Evolutionary conservation across 2,113 vertebrate species (phyloP).

Genomic region (Dicaeum eximium): DNA sequence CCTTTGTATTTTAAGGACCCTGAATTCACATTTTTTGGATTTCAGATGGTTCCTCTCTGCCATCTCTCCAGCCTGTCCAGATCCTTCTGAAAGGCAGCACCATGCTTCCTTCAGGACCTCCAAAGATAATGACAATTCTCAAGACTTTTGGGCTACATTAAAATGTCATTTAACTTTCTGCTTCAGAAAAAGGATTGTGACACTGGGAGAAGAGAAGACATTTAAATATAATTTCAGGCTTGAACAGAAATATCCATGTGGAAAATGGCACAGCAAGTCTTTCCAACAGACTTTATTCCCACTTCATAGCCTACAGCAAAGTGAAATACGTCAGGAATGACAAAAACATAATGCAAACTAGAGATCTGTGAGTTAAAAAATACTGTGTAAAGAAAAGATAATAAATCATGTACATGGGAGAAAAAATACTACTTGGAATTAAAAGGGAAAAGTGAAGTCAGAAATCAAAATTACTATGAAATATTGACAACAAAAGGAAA

Average conservation of each 20-base stretch:
- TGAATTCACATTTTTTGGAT: neutral
- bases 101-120: neutral
- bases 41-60: neutral
- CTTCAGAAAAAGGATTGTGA: neutral
- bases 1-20: neutral
- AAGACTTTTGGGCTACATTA: neutral
- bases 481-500: neutral
- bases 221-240: neutral
- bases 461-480: neutral
- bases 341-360: neutral
- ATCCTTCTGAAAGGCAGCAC: neutral
- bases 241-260: neutral
- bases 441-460: neutral
- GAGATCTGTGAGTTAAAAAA: neutral
- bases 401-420: neutral
- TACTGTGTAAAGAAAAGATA: neutral
- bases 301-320: neutral
- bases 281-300: neutral
- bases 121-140: neutral
- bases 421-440: neutral
- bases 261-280: neutral
- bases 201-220: neutral
- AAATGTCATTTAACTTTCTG: neutral
- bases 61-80: neutral
- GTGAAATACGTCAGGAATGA: neutral